A percentile compares a stretch with the other conserved stretches of the same genome.
Conservation (phyloP, 2,888 invertebrate genomes). For the Meta bourneti region DNA sequence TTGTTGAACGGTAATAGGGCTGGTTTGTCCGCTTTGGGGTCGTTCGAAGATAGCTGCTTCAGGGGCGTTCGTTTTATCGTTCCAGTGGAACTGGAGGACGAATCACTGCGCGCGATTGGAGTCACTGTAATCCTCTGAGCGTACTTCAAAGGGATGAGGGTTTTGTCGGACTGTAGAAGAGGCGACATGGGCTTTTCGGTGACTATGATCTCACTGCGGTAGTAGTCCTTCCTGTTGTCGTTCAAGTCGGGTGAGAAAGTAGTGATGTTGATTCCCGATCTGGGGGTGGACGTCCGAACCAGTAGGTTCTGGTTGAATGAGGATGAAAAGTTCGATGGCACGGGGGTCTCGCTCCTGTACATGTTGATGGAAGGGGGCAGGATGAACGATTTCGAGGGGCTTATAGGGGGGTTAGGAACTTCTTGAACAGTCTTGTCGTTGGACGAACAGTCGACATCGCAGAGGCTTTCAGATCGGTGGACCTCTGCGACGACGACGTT, state of each 20-base stretch:
- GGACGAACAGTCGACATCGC: not conserved
- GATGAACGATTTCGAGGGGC: not conserved
- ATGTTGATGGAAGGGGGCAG: conserved; percentile 51
- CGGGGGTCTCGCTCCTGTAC: conserved; percentile 71
- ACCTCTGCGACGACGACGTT: conserved; percentile 59
- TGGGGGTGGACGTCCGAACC: conserved; percentile 46
- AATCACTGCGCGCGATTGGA: conserved; percentile 76
- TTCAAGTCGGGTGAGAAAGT: conserved; percentile 60
- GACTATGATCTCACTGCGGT: conserved; percentile 9
- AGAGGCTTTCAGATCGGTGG: conserved; percentile 48
- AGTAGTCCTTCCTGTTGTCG: not conserved
- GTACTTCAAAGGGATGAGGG: conserved; percentile 75
- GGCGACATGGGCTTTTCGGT: conserved; percentile 6
- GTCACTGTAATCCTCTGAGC: conserved; percentile 77
- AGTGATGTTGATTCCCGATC: conserved; percentile 29
- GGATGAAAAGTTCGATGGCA: conserved; percentile 57
- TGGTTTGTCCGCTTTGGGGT: conserved; percentile 16
- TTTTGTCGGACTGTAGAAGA: conserved; percentile 26
- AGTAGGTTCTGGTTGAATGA: not conserved
- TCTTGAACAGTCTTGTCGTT: conserved; percentile 4
- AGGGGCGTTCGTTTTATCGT: conserved; percentile 54
- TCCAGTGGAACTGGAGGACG: conserved; percentile 40
- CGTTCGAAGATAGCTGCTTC: conserved; percentile 14
- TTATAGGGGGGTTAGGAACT: conserved; percentile 23
- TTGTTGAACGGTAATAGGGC: not conserved